These are phyloP conservation scores for Thryonomys swinderianus DNA, from an alignment of 2,113 vertebrate species.

Conservation along the genomic window DNA sequence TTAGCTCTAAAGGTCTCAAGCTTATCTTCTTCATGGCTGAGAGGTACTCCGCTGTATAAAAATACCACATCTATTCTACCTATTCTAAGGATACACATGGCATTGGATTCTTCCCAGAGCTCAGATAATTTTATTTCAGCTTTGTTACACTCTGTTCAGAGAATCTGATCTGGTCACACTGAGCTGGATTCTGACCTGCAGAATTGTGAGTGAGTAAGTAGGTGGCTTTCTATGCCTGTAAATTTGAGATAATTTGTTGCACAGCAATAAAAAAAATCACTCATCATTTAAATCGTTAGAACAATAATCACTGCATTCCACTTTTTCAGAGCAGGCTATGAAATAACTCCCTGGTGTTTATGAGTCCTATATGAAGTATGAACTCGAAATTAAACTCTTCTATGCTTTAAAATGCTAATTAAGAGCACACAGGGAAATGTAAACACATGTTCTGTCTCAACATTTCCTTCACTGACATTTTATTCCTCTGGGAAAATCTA, in stretches of 20 bases:
- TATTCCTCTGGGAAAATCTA: slow-evolving; percentile 36
- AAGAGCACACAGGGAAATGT: neutral
- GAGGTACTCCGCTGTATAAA: too few relatives aligned
- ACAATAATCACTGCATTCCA: neutral
- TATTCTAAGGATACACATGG: neutral
- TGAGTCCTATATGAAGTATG: neutral
- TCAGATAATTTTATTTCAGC: neutral
- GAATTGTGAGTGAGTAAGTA: neutral
- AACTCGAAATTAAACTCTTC: slow-evolving; percentile 33
- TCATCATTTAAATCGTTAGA: slow-evolving; percentile 13
- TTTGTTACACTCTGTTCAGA: neutral
- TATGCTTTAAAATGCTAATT: slow-evolving; percentile 11
- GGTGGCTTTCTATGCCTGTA: neutral
- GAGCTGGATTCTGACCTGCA: neutral
- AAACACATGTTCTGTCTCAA: slow-evolving; percentile 20
- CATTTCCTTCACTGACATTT: slow-evolving; percentile 46
- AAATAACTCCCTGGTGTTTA: slow-evolving; percentile 47
- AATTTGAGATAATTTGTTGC: slow-evolving; percentile 5
- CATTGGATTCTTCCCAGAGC: neutral
- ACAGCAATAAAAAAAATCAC: neutral
- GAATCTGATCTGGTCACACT: rapidly evolving
- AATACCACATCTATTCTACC: neutral
- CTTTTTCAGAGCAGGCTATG: neutral
- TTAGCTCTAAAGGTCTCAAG: too few relatives aligned
- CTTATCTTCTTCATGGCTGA: too few relatives aligned